These are phyloP conservation scores for Pecten maximus DNA, from an alignment of 2,888 invertebrate species.

Conservation along the genomic window DNA sequence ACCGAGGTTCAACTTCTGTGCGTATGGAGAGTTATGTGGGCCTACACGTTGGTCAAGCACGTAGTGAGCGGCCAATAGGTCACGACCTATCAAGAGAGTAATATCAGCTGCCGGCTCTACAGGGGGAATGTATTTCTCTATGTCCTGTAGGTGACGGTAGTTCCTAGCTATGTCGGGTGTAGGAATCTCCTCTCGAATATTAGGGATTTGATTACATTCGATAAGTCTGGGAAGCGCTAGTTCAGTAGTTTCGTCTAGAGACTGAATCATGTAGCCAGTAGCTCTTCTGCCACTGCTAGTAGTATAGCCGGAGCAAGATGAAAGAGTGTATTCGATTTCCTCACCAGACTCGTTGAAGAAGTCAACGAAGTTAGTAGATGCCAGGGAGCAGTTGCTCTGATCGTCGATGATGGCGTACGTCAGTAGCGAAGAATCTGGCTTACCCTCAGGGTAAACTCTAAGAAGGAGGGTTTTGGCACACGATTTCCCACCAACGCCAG, in stretches of 20 bases:
- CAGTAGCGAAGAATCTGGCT: not conserved
- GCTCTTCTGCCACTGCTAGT: constrained; percentile 43
- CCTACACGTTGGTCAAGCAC: constrained; percentile 47
- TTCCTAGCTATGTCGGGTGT: constrained; percentile 54
- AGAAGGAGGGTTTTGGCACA: constrained; percentile 48
- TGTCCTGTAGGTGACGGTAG: constrained; percentile 48
- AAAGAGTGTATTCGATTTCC: constrained; percentile 42
- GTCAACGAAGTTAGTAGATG: constrained; percentile 33
- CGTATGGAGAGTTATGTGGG: constrained; percentile 47
- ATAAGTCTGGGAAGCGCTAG: constrained; percentile 48
- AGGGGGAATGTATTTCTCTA: constrained; percentile 51
- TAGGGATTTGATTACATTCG: constrained; percentile 55
- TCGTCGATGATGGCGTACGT: constrained; percentile 46
- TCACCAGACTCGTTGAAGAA: not conserved
- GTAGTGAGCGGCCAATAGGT: constrained; percentile 49
- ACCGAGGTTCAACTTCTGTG: constrained; percentile 47
- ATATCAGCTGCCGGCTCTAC: constrained; percentile 48
- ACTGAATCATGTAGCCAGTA: constrained; percentile 44
- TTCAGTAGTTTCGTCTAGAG: constrained; percentile 43
- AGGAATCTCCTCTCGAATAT: constrained; percentile 50
- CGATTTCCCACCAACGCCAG: constrained; percentile 41
- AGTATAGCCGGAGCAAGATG: constrained; percentile 36
- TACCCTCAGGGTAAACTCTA: constrained; percentile 35
- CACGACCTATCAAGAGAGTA: constrained; percentile 50
- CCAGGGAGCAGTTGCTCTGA: constrained; percentile 46